phyloP scores from a whole-genome alignment of 2,888 invertebrate genomes.

The Sericinus montela region DNA sequence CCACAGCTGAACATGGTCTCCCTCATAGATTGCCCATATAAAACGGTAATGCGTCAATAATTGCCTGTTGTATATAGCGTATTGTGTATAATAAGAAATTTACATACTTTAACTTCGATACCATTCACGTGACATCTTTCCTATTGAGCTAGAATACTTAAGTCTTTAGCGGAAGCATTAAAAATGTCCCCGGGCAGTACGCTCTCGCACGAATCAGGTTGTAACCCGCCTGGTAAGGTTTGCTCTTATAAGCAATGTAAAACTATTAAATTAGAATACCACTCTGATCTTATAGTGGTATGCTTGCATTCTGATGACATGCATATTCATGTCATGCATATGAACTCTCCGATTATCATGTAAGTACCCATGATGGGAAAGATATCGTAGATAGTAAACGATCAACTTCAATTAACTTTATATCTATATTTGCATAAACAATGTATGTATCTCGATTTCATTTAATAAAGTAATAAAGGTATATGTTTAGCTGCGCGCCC shows the following conservation, averaged over 20 bases:
- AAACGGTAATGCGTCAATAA: too few species aligned
- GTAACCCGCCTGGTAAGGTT: constrained; percentile 5
- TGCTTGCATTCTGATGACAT: constrained; percentile 15
- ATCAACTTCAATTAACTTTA: constrained; percentile 12
- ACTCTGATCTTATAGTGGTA: constrained; percentile 14
- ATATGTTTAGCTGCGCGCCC: neutral
- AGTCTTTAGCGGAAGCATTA: constrained; percentile 7
- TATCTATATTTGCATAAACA: constrained; percentile 10
- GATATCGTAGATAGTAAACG: constrained; percentile 6
- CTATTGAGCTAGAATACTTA: too few species aligned
- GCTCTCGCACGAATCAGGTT: constrained; percentile 11
- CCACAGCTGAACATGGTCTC: too few species aligned
- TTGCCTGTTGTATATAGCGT: too few species aligned
- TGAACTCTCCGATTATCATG: constrained; percentile 17
- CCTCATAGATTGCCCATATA: too few species aligned
- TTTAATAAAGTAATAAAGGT: neutral
- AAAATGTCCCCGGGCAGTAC: constrained; percentile 11
- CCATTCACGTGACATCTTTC: too few species aligned
- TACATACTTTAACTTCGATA: too few species aligned
- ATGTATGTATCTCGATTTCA: neutral
- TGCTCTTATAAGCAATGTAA: constrained; percentile 6
- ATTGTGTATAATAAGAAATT: too few species aligned
- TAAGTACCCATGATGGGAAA: constrained; percentile 14
- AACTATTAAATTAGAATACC: constrained; percentile 18
- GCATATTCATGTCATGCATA: constrained; percentile 15